Base-by-base conservation (phyloP, 2,888 invertebrate genomes). In the Ormyrus labotus region DNA sequence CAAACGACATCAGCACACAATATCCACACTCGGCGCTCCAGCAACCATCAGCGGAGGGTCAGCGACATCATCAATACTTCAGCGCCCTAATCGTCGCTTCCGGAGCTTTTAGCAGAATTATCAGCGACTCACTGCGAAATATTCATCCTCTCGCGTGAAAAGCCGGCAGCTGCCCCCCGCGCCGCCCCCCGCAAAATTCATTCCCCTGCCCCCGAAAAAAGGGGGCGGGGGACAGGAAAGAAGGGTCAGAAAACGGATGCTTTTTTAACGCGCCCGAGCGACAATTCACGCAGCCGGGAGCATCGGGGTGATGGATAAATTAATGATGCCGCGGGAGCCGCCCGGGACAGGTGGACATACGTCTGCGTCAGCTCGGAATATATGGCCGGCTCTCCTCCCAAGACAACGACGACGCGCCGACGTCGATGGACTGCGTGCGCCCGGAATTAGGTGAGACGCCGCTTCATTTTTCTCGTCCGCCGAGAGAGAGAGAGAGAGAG, bases 281-380 rank as follows among this genome's bases (percentile, higher is more conserved):
- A 57, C 67, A 71, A 34, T 34, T 34, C 34, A 81, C 68, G 69
- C 71, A 55, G 67, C 69, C 50, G 19, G 57, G 75, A 63, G 80
- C 71, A 80, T 63, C 71, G 64, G 73, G 82, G 83, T 84, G 87
- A 87, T 87, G 85, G 86, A 88, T 88, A 87, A 88, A 88, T 87
- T 88, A 85, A 87, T 87, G 87, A 87, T 86, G 83, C 82, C 82
- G 79, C 78, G 82, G 83, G 82, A 81, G 82, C 83, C 80, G 80
- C 63, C 19, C 81, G 58, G 81, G 85, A 85, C 85, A 84, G 85
- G 77, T 81, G 84, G 83, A 86, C 86, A 85, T 87, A 85, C 84
- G 85, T 86, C 85, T 84, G 83, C 82, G 85, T 86, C 86, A 85
- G 75, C 76, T 78, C 77, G 84, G 34, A 84, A 71, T 81, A 84